Conservation (phyloP, 2,797 vertebrate species). For the Crenichthys baileyi region DNA sequence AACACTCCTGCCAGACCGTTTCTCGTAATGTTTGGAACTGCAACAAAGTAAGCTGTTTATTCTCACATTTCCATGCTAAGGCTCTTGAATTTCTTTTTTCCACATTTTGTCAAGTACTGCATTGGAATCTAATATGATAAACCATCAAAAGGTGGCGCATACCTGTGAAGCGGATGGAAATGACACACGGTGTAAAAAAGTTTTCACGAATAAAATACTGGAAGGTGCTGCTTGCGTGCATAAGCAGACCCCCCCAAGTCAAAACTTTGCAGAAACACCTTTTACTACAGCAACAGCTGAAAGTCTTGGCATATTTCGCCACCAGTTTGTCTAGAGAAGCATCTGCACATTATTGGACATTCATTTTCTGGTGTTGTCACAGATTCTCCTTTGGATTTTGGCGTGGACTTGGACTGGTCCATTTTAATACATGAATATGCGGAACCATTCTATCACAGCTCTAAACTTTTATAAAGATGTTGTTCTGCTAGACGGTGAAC, state of each 20-base stretch:
- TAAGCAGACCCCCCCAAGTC: background rate
- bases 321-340: too few species aligned
- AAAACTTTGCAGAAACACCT: too few species aligned
- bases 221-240: background rate
- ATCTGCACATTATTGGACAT: background rate
- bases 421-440: too few species aligned
- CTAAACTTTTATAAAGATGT: background rate
- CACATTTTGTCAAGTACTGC: background rate
- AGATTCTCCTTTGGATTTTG: background rate
- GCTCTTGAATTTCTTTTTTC: background rate
- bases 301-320: background rate
- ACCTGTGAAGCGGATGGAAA: background rate
- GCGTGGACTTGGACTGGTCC: background rate
- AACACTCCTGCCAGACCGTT: conserved; percentile 95
- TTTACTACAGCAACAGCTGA: background rate
- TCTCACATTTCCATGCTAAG: background rate
- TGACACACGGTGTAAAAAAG: background rate
- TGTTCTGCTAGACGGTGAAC: background rate
- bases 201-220: background rate
- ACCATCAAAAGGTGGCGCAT: background rate
- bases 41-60: conserved; percentile 24
- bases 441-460: background rate
- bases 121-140: background rate
- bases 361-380: background rate
- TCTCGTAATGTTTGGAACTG: conserved; percentile 89